phyloP scores from a whole-genome alignment of 1,140 invertebrate species.

The Mizuhopecten yessoensis region DNA sequence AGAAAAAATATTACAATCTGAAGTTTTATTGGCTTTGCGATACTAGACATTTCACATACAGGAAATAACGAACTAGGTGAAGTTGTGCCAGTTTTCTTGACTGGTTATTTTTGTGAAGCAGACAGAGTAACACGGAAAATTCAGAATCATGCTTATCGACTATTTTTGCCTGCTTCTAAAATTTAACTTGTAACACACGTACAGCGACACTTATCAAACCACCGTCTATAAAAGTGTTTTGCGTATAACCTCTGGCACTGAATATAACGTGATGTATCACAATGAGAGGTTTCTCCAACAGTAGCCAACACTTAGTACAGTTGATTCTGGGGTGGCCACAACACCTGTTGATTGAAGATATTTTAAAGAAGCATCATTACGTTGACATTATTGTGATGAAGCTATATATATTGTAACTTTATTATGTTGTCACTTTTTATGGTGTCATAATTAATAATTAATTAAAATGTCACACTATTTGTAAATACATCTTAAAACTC shows the following conservation, averaged over 20 bases:
- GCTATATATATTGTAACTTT: too few species aligned
- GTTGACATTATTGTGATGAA: too few species aligned
- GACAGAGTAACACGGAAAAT: not conserved
- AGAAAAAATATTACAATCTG: too few species aligned
- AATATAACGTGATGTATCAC: not conserved
- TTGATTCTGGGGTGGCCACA: not conserved
- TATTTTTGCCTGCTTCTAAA: not conserved
- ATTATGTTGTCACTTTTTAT: too few species aligned
- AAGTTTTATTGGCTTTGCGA: too few species aligned
- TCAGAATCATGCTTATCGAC: not conserved
- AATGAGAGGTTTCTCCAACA: not conserved
- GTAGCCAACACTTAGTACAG: not conserved
- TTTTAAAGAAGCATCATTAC: too few species aligned
- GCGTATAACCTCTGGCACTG: conserved; percentile 8
- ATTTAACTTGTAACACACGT: not conserved
- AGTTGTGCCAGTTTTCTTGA: not conserved
- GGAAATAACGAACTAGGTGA: too few species aligned
- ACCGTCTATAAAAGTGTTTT: conserved; percentile 15
- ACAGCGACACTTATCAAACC: not conserved
- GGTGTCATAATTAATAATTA: too few species aligned
- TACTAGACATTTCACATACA: too few species aligned
- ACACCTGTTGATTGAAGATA: not conserved
- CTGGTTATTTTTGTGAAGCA: not conserved
- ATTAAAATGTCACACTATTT: too few species aligned
- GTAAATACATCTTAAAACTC: too few species aligned